A percentile compares a stretch with the other conserved stretches of the same genome.
Evolutionary conservation across 2,888 invertebrate species (phyloP).

Genomic region (Galerucella calmariensis): DNA sequence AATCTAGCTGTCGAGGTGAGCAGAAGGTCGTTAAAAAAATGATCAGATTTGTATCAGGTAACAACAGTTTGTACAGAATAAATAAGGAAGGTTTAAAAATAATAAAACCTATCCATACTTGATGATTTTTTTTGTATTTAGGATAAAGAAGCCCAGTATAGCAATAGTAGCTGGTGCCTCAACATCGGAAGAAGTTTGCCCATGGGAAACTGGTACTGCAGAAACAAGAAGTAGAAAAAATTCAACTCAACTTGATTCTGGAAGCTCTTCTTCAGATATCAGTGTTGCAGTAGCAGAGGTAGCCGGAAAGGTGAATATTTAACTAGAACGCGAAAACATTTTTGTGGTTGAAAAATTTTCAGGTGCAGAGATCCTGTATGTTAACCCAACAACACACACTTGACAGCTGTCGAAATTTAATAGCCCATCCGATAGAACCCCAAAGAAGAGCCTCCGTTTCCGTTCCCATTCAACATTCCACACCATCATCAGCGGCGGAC

Average conservation of each 20-base stretch:
- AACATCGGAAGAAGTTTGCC: constrained; percentile 70
- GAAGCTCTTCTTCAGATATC: constrained; percentile 81
- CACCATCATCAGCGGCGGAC: constrained; percentile 38
- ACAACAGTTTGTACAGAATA: background rate
- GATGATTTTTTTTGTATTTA: constrained; percentile 38
- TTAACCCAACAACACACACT: constrained; percentile 76
- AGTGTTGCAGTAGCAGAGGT: constrained; percentile 66
- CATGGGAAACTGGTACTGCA: constrained; percentile 66
- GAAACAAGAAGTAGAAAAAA: constrained; percentile 69
- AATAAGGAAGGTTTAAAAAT: background rate
- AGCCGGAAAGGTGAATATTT: constrained; percentile 50
- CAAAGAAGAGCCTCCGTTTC: constrained; percentile 64
- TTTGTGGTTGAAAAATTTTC: too few species aligned
- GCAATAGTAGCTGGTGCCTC: constrained; percentile 62
- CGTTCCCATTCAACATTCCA: constrained; percentile 64
- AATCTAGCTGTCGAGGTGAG: too few species aligned
- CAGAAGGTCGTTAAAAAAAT: too few species aligned
- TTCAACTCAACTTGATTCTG: constrained; percentile 75
- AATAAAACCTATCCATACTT: background rate
- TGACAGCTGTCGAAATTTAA: constrained; percentile 68
- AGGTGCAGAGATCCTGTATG: constrained; percentile 72
- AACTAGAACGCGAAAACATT: background rate
- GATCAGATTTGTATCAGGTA: background rate
- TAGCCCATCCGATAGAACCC: constrained; percentile 59
- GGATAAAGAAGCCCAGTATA: constrained; percentile 64